Evolutionary conservation across 2,888 invertebrate genomes (phyloP).

Genomic region (Homarus gammarus): DNA sequence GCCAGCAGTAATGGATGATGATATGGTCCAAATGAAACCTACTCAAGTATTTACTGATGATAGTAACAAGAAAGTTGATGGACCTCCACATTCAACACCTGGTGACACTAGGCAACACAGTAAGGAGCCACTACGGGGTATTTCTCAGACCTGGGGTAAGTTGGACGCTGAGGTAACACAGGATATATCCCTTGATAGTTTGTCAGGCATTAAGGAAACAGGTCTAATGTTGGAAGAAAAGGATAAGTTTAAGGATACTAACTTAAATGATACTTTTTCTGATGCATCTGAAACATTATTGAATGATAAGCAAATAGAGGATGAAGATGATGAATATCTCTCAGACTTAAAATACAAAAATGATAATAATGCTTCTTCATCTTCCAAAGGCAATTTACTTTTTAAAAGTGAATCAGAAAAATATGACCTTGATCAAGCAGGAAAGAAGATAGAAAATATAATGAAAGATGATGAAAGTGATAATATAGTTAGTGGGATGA

Average conservation of each 20-base stretch:
- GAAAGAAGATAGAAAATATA: neutral
- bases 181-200: neutral
- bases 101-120: neutral
- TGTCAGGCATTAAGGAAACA: neutral
- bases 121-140: neutral
- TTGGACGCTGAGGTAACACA: constrained; percentile 31
- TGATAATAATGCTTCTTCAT: neutral
- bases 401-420: neutral
- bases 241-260: neutral
- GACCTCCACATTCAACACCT: neutral
- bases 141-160: constrained; percentile 12
- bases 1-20: neutral
- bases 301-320: neutral
- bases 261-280: constrained; percentile 18
- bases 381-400: too few species aligned
- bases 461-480: neutral
- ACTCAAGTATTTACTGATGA: neutral
- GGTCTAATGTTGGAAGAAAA: neutral
- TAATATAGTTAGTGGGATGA: neutral
- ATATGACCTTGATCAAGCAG: neutral
- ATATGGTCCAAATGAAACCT: neutral
- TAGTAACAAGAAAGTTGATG: neutral
- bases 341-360: neutral
- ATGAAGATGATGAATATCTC: neutral
- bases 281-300: constrained; percentile 35